Conservation (phyloP, 1,140 invertebrate genomes). For the Thalassaphorura encarpata region DNA sequence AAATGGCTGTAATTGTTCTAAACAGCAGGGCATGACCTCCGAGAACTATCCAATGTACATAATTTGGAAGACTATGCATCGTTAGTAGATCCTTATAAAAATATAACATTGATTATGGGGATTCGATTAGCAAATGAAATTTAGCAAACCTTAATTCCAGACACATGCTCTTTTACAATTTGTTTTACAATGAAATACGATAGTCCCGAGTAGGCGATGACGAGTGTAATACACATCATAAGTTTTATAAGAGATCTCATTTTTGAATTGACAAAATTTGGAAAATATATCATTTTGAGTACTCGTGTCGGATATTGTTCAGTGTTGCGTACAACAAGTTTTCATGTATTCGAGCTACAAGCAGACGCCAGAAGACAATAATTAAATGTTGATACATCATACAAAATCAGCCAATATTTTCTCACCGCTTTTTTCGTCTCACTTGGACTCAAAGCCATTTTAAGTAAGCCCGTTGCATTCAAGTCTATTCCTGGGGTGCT, state of each 20-base stretch:
- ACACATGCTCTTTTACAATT: constrained; percentile 7
- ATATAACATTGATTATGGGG: no score
- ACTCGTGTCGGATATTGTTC: neutral
- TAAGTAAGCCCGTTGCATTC: no score
- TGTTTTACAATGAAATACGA: constrained; percentile 8
- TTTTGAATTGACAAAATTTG: neutral
- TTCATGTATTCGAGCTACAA: neutral
- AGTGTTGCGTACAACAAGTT: neutral
- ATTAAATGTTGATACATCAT: no score
- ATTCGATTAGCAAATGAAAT: neutral
- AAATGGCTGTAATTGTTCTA: constrained; percentile 12
- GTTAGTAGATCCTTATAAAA: constrained; percentile 14
- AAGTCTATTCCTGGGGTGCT: no score
- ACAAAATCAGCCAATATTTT: no score
- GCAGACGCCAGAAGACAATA: neutral
- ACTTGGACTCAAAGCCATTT: no score
- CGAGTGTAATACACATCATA: neutral
- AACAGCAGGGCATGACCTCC: constrained; percentile 16
- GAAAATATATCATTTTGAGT: neutral
- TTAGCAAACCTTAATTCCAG: constrained; percentile 10
- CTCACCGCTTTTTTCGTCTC: no score
- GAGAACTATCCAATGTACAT: constrained; percentile 20
- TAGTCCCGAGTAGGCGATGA: constrained; percentile 4
- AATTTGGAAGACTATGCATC: constrained; percentile 17
- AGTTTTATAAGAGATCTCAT: neutral